phyloP scores from a whole-genome alignment of 2,797 vertebrate genomes.

The Trematomus bernacchii region DNA sequence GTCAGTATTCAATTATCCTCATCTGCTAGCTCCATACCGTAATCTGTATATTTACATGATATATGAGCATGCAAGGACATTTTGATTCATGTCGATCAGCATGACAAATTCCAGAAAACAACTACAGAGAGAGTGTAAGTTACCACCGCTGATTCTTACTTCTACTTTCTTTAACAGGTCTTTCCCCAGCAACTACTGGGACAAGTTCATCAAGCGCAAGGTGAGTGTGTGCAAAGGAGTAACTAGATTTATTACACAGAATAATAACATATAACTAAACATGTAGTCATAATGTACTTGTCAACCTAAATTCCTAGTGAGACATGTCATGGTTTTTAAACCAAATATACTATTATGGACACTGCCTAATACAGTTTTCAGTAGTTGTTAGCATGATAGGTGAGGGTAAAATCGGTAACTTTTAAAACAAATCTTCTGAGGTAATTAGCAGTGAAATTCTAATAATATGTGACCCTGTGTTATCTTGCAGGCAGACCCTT shows the following conservation, averaged over 20 bases:
- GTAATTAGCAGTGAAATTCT: not conserved
- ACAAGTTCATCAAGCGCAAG: constrained; percentile 99
- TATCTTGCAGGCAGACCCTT: not conserved
- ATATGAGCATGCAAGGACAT: too few relatives aligned
- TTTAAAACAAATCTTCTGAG: not conserved
- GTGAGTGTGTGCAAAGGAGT: constrained; percentile 74
- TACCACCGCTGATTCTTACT: not conserved
- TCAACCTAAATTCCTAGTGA: not conserved
- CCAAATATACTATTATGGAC: too few relatives aligned
- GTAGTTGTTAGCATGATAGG: not conserved
- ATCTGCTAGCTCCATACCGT: too few relatives aligned
- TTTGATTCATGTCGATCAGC: not conserved
- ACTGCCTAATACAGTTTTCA: too few relatives aligned
- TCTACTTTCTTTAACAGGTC: constrained; percentile 83
- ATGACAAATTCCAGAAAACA: not conserved
- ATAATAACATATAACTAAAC: not conserved
- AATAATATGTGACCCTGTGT: not conserved
- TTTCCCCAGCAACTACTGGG: constrained; percentile 99
- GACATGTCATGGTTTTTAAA: not conserved
- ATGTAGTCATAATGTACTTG: not conserved
- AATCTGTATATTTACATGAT: too few relatives aligned
- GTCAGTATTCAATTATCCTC: too few relatives aligned
- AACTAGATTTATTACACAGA: not conserved
- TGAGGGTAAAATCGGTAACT: not conserved
- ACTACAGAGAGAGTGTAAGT: too few relatives aligned